Evolutionary conservation across 2,113 vertebrate species (phyloP).

Genomic region (Halcyon malimbica): DNA sequence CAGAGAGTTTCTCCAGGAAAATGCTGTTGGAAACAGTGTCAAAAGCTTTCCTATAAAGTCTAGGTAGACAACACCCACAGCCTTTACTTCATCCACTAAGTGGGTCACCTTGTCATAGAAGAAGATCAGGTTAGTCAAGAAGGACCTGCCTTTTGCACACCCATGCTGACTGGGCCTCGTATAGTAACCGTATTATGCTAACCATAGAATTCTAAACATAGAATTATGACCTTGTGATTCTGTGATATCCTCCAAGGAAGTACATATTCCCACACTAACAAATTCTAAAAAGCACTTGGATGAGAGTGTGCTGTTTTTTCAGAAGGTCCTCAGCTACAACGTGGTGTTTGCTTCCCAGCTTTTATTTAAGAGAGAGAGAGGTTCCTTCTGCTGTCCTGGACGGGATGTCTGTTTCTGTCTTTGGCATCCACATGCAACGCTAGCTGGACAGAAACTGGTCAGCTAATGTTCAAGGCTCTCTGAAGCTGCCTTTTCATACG

Average conservation of each 20-base stretch:
- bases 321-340: background rate
- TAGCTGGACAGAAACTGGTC: background rate
- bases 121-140: background rate
- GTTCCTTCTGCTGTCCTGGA: background rate
- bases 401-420: background rate
- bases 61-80: background rate
- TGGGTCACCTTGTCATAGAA: too few species aligned
- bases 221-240: background rate
- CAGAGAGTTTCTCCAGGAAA: too few species aligned
- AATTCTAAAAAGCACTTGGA: background rate
- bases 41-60: background rate
- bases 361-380: background rate
- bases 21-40: background rate
- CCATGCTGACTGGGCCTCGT: background rate
- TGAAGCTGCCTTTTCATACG: slow-evolving; percentile 17
- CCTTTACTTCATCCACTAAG: too few species aligned
- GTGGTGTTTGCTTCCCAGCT: background rate
- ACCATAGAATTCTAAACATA: background rate
- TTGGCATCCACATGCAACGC: background rate
- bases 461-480: background rate
- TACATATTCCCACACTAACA: background rate
- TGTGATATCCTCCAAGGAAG: background rate
- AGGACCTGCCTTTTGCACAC: background rate
- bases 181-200: background rate
- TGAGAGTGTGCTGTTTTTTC: background rate